Evolutionary conservation across 37 sponge, comb jelly and placozoan genomes (phyloP).

Genomic region (Crambe crambe): DNA sequence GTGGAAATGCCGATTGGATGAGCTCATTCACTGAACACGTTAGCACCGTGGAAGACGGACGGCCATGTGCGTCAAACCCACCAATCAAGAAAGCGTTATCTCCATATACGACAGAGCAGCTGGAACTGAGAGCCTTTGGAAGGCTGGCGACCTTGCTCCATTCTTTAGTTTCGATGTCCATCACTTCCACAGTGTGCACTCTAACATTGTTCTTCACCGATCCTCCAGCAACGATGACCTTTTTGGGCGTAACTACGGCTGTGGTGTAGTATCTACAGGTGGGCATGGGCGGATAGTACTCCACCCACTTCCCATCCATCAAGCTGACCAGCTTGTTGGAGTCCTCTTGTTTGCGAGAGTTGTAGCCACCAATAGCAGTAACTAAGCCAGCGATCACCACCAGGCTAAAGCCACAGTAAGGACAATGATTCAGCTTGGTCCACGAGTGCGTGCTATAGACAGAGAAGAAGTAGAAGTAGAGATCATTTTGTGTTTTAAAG

Average conservation of each 20-base stretch:
- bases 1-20: too few relatives aligned
- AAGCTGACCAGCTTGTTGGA: neutral
- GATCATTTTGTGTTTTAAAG: too few relatives aligned
- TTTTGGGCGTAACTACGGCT: neutral
- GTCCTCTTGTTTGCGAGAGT: neutral
- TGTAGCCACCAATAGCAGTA: slow-evolving; percentile 17
- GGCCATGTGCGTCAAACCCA: neutral
- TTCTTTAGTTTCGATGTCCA: neutral
- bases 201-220: neutral
- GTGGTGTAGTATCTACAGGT: slow-evolving; percentile 3
- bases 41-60: neutral
- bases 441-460: neutral
- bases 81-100: neutral
- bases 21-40: neutral
- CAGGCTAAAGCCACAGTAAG: slow-evolving; percentile 3
- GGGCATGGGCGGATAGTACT: slow-evolving; percentile 26
- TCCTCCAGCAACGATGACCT: slow-evolving; percentile 17
- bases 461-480: too few relatives aligned
- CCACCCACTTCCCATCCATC: neutral
- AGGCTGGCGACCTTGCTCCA: neutral
- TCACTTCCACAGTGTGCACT: slow-evolving; percentile 5
- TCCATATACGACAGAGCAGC: neutral
- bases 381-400: slow-evolving; percentile 1
- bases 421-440: neutral
- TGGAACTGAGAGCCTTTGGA: neutral